A percentile compares a stretch with the other conserved stretches of the same genome.
These are phyloP conservation scores for Acanthosoma haemorrhoidale DNA, from an alignment of 2,888 invertebrate genomes.

Conservation along the genomic window DNA sequence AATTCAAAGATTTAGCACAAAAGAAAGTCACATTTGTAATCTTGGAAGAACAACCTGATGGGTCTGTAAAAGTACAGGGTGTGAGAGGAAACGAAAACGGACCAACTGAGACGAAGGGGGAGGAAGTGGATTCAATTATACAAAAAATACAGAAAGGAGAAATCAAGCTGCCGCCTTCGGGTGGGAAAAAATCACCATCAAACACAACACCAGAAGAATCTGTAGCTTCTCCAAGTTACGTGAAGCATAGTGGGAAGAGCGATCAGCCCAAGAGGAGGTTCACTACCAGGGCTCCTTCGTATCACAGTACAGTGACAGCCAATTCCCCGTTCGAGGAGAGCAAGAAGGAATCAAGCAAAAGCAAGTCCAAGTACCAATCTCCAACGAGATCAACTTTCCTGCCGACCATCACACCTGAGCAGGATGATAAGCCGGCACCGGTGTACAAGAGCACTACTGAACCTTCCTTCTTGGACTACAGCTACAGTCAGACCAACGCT, in stretches of 20 bases:
- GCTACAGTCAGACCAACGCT: conserved; percentile 20
- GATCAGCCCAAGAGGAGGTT: conserved; percentile 31
- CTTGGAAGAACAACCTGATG: conserved; percentile 78
- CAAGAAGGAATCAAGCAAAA: conserved; percentile 8
- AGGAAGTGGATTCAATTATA: conserved; percentile 70
- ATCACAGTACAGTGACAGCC: conserved; percentile 30
- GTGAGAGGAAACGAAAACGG: conserved; percentile 70
- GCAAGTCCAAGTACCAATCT: conserved; percentile 10
- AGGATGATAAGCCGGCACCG: conserved; percentile 44
- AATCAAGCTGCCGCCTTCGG: conserved; percentile 65
- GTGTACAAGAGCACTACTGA: conserved; percentile 42
- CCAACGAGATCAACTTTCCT: conserved; percentile 34
- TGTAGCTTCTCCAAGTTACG: conserved; percentile 39
- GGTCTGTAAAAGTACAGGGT: conserved; percentile 78
- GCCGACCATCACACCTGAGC: conserved; percentile 35
- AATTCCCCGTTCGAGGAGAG: conserved; percentile 34
- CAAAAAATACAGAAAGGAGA: conserved; percentile 76
- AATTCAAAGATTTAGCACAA: conserved; percentile 55
- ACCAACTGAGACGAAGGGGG: conserved; percentile 58
- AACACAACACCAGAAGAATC: conserved; percentile 39
- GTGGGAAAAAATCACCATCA: conserved; percentile 36
- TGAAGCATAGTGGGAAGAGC: conserved; percentile 36
- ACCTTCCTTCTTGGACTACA: conserved; percentile 15
- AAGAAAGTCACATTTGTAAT: conserved; percentile 84
- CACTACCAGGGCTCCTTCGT: conserved; percentile 33